Evolutionary conservation across 2,113 vertebrate genomes (phyloP).

Genomic region (Lepus timidus): DNA sequence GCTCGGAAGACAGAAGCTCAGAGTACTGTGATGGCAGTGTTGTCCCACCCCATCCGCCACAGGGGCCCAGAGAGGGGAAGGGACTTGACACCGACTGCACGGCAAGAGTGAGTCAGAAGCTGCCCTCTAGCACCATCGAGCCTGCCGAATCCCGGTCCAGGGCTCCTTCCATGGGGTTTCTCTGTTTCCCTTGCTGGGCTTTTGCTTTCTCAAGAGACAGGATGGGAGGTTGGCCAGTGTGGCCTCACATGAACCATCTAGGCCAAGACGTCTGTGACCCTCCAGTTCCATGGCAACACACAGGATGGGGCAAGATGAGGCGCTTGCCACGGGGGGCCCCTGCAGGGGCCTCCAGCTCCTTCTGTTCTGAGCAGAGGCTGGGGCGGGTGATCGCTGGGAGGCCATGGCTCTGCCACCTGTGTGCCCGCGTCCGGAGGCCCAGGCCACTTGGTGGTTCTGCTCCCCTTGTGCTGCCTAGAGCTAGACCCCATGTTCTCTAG

Average conservation of each 20-base stretch:
- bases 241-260: neutral
- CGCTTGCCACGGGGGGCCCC: neutral
- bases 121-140: neutral
- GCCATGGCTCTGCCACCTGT: neutral
- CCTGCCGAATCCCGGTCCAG: too few relatives aligned
- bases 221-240: neutral
- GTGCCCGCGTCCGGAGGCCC: neutral
- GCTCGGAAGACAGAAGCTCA: neutral
- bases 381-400: neutral
- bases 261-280: neutral
- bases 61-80: neutral
- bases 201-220: conserved; percentile 15
- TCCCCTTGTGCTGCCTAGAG: neutral
- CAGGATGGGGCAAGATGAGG: neutral
- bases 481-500: neutral
- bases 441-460: neutral
- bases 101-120: neutral
- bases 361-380: neutral
- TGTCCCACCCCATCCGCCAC: too few relatives aligned
- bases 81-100: neutral
- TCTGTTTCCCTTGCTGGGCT: neutral
- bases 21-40: neutral
- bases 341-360: neutral
- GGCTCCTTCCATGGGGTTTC: neutral
- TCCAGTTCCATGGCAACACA: neutral